Evolutionary conservation across 2,113 vertebrate genomes (phyloP), one percentile per base, ranked within the genome.

Genomic region (Astur gentilis): DNA sequence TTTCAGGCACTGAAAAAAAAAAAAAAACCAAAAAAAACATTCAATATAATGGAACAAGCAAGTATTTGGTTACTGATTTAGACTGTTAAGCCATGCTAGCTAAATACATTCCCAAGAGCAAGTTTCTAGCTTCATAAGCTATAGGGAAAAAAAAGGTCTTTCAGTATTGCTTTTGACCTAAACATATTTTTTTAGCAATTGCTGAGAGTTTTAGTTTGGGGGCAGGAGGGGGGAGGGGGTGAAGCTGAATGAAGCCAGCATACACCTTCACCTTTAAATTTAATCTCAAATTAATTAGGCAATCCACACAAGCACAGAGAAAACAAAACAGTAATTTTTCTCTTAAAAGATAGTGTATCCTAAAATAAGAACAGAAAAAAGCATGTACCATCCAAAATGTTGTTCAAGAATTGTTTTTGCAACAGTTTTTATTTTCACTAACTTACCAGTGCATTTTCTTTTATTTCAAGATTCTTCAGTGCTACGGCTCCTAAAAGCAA

Each of bases 361-460:
- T 80, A 84, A 90, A 79, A 44, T 31, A 90, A 44, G 13, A 71
- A 69, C 10, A 2, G 2, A 52, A 70, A 87, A 72, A 45, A 52
- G 5, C 18, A 45, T 0, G 2, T n/a, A 14, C 21, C 81, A 72
- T 16, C 20, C 23, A 86, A 73, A 62, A 61, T 0, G 1, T 10
- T 55, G 4, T 21, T 73, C 45, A 52, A 52, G 10, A 83, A 84
- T 44, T 0, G 1, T 36, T 78, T 69, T 45, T 87, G 16, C 36
- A 73, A 49, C 11, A 72, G 13, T 55, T 89, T 89, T 89, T 82
- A 73, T 58, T 94, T 85, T 82, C 36, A 89, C 6, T 82, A 91
- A 98, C 99, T 98, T 98, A 99, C 99, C 99, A 99, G 94, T 31
- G 99, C 99, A 99, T 99, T 99, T 98, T 99, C 99, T 97, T 99